Base-by-base conservation (phyloP, 2,888 invertebrate species). In the Ochropleura leucogaster region DNA sequence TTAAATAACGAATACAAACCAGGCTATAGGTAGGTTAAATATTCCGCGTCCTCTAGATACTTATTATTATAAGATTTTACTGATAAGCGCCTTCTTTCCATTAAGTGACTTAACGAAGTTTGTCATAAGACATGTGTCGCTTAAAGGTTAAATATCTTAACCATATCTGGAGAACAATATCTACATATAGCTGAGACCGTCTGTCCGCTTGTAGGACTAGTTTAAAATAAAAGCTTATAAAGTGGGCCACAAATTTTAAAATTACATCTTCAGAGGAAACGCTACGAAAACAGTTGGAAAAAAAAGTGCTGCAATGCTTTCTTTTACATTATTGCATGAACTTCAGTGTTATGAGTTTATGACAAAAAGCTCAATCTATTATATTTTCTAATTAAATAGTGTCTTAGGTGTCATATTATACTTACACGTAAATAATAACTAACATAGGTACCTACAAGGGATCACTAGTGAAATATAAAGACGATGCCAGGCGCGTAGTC, bases 141-240 rank as follows among this genome's bases (percentile, higher is more conserved):
- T 62, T 85, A 84, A 84, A 84, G 86, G 84, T 84, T 83, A 83
- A 86, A 83, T 83, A 74, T 70, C 77, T 80, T 85, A 20, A 73
- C 84, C 72, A 83, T 80, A 77, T 63, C 64, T 68, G 60, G 68
- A 73, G 55, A 66, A 66, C 69, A 70, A 70, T 81, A 85, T 75
- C 68, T 69, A 30, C 30, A 30, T 30, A 69, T 51, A 72, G 59
- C 67, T 16, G 44, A 30, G 40, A 68, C 16, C 12, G 51, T 40
- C 81, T 64, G 67, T 67, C 42, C 44, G 81, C 69, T 44, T 60
- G 55, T 75, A n/a, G 46, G 12, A 60, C 40, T 18, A 12, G 14
- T 66, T 74, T 5, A 6, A 80, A 42, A 63, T 12, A 12, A 59
- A 40, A 40, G 1, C 16, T 57, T 10, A 44, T 51, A n/a, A 44